Evolutionary conservation across 2,113 vertebrate species (phyloP).

Genomic region (Vulpes vulpes): DNA sequence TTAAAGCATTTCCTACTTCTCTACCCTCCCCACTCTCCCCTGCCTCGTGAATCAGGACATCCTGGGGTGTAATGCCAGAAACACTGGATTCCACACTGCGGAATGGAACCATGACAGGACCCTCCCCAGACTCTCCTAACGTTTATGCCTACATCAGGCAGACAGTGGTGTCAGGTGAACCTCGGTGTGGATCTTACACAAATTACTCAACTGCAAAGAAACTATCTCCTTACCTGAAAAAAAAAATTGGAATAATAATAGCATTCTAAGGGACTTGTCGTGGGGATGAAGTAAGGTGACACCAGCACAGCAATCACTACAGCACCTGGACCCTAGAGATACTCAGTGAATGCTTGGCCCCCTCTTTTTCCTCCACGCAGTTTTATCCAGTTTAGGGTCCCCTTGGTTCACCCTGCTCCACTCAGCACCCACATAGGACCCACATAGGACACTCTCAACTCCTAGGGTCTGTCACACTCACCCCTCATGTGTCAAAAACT

Average conservation of each 20-base stretch:
- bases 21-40: not conserved
- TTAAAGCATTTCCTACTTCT: not conserved
- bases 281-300: not conserved
- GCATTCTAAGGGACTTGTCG: not conserved
- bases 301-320: accelerated
- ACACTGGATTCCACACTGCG: not conserved
- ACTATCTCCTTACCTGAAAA: not conserved
- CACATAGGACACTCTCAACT: not conserved
- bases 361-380: not conserved
- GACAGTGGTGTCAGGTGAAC: too few species aligned
- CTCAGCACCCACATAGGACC: not conserved
- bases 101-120: not conserved
- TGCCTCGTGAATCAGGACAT: not conserved
- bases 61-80: not conserved
- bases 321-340: not conserved
- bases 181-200: not conserved
- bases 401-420: accelerated
- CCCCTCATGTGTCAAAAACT: not conserved
- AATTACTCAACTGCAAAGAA: not conserved
- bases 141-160: not conserved
- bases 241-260: not conserved
- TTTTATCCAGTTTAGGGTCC: not conserved
- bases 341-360: accelerated
- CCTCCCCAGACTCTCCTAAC: not conserved
- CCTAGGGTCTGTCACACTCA: not conserved